Evolutionary conservation across 2,797 vertebrate genomes (phyloP), one percentile per base, ranked within the genome.

Genomic region (Cyprinella venusta): DNA sequence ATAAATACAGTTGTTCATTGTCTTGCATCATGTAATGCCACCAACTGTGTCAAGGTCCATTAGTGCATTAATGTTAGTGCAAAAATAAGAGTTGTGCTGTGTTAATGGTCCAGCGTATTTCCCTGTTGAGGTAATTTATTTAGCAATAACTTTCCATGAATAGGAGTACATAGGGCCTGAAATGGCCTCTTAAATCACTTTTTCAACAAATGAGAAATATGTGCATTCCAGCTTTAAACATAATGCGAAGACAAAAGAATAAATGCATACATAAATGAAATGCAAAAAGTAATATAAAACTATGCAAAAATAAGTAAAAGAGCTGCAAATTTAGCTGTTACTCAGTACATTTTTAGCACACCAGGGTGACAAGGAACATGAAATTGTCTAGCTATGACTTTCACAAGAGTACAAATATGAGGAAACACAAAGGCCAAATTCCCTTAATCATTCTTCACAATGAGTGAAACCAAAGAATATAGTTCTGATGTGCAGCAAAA

Each of bases 71-170:
- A 72, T 50, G 40, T 12, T 12, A 48, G 21, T 74, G 45, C 45
- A 50, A 7, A 68, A 68, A 79, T 68, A 56, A 9, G 3, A 76
- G 36, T 63, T 79, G 33, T 68, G n/a, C 30, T 80, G 33, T 79
- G n/a, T n/a, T n/a, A n/a, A n/a, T n/a, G 33, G 15, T 30, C 16
- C 36, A 15, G 38, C 26, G 1, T 61, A 48, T 71, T 48, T 71
- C 38, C 18, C 54, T 16, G 19, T 59, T 80, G 79, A 71, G 12
- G 8, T 74, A 59, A 74, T 81, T 74, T 74, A 54, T 24, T 38
- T 30, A 42, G n/a, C 42, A 52, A 21, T 81, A 38, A 50, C 71
- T 56, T 75, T 75, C 30, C 30, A n/a, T n/a, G 19, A 74, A n/a
- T 30, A 12, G 15, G 16, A 52, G 45, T 30, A 13, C 50, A 54